These are phyloP conservation scores for Zapus hudsonius DNA, from an alignment of 2,113 vertebrate genomes.

Conservation along the genomic window DNA sequence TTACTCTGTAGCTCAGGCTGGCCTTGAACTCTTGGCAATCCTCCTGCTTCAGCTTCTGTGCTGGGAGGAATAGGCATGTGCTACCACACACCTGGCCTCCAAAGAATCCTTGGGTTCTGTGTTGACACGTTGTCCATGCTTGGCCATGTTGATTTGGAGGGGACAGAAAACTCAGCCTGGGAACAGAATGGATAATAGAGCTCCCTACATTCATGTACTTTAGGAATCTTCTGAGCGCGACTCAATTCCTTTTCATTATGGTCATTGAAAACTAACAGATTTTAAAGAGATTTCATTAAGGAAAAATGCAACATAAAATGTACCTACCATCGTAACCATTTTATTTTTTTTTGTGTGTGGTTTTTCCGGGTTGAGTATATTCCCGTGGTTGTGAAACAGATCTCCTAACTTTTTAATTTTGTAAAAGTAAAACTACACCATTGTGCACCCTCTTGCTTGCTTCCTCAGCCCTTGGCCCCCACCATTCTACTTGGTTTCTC, in stretches of 20 bases:
- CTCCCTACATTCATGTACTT: background rate
- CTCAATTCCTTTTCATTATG: conserved; percentile 29
- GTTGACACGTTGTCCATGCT: background rate
- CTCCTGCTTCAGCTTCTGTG: no score
- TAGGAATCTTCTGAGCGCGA: background rate
- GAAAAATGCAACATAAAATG: background rate
- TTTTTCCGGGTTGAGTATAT: background rate
- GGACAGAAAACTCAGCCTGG: background rate
- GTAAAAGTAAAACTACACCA: background rate
- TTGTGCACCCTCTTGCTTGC: no score
- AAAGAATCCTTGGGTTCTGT: background rate
- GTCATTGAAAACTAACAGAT: conserved; percentile 26
- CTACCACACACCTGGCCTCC: background rate
- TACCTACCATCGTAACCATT: background rate
- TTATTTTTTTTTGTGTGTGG: background rate
- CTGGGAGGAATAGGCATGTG: no score
- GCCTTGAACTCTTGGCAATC: no score
- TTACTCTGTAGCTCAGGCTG: no score
- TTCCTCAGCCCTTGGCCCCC: background rate
- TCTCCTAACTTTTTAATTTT: background rate
- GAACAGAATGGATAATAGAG: background rate
- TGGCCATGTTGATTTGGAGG: background rate
- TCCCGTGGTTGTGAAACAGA: background rate
- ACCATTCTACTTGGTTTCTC: background rate
- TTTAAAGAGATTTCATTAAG: background rate